Evolutionary conservation across 2,888 invertebrate genomes (phyloP), one percentile per base, ranked within the genome.

Genomic region (Notocelia uddmanniana): DNA sequence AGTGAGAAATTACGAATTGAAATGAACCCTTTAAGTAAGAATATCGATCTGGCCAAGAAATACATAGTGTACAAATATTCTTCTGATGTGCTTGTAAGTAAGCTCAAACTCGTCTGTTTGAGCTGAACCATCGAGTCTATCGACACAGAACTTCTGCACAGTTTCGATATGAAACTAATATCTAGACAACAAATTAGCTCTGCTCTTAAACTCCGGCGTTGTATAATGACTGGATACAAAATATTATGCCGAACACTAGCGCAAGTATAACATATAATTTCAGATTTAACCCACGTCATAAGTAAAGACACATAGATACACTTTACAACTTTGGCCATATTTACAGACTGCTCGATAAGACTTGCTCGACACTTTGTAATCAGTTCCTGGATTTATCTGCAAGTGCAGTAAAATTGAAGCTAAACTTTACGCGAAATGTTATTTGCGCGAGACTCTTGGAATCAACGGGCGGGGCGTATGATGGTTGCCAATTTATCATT

Each of bases 281-380:
- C 9, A 26, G 58, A 66, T 70, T 58, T 63, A 23, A 52, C 31
- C 58, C 64, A 52, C 21, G 31, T 52, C 70, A 37, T 68, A 26
- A 37, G 64, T 59, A 59, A 66, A 70, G 69, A 70, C 64, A 66
- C 58, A 58, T 58, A 50, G 58, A 66, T 41, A 66, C 64, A 70
- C 70, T 66, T 59, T 41, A 59, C 41, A 70, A 70, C 70, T 70
- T 59, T 52, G 52, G 58, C 41, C 64, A 66, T 70, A 66, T 70
- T 70, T 66, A 66, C 58, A 8, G 64, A 45, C 64, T 59, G 34
- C 64, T 70, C 21, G 64, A 70, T 70, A 66, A 59, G 52, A 26
- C 58, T 52, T 50, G 19, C 50, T 52, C 55, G 34, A 69, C 50
- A 45, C 58, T 66, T 66, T 50, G 63, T 34, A 64, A 64, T 64